Base-by-base conservation (phyloP, 2,797 vertebrate species). In the Nyctalus aviator region DNA sequence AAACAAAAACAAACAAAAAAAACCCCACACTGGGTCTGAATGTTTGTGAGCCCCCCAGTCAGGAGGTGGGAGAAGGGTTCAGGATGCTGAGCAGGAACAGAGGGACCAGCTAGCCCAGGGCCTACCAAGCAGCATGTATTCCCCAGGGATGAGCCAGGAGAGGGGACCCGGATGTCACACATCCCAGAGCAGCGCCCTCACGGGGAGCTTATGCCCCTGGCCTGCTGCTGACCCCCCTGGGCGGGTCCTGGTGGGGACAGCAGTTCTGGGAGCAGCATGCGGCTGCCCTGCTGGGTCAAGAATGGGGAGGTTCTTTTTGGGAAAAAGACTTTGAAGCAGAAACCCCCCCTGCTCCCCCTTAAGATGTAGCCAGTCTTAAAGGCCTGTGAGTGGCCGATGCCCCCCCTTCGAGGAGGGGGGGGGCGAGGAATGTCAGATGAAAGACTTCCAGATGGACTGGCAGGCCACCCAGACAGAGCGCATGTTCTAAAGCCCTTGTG, bases 91-190 rank as follows among this genome's bases (percentile, higher is more conserved):
- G 25, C 32, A 2, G 57, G 12, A 77, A 9, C 0, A 21, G 71
- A 91, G 14, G 3, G 1, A 10, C 2, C 13, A 15, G 14, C 4
- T n/a, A 41, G 25, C 10, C 69, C 1, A 1, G 41, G 85, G 25
- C 14, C 14, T 78, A 14, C 6, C 0, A 0, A 3, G 76, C 21
- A 81, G 72, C 37, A 12, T 0, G 2, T 5, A 23, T 3, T 1
- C 32, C 10, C 3, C 4, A 3, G 57, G 32, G 8, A 27, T 14
- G 71, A 69, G 17, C 23, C 66, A 30, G 79, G 32, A 37, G 6
- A 18, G 14, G 20, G 30, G 14, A 12, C 27, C 5, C 3, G 27
- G 44, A 30, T 5, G 44, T 53, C 8, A 0, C 2, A 4, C 27
- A n/a, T n/a, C 6, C n/a, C 55, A 9, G 37, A 55, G 50, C 32